phyloP scores from a whole-genome alignment of 2,113 vertebrate genomes.

The Aepyceros melampus region DNA sequence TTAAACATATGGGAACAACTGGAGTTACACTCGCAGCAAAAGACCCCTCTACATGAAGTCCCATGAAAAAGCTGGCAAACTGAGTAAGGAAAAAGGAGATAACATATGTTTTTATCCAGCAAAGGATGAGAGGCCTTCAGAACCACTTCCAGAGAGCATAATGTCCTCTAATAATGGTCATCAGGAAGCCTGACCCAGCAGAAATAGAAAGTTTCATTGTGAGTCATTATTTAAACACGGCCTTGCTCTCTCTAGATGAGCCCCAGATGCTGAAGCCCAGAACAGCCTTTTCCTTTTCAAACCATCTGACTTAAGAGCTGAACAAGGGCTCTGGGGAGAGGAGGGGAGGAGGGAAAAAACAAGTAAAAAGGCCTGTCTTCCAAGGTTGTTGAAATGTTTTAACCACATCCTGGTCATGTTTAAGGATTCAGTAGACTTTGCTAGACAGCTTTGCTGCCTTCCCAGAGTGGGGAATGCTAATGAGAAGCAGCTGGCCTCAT shows the following conservation, averaged over 20 bases:
- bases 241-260: neutral
- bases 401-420: neutral
- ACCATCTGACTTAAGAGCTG: neutral
- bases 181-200: neutral
- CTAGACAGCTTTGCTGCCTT: neutral
- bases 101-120: neutral
- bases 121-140: neutral
- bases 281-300: neutral
- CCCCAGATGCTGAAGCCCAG: neutral
- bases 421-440: neutral
- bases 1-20: neutral
- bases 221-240: neutral
- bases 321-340: neutral
- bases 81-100: neutral
- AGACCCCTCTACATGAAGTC: neutral
- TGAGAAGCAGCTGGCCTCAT: constrained; percentile 48
- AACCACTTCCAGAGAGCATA: neutral
- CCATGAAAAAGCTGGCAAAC: neutral
- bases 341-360: neutral
- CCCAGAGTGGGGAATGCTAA: neutral
- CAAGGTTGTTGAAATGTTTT: neutral
- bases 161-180: neutral
- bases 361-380: neutral
- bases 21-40: neutral
- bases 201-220: neutral